These are phyloP conservation scores for Apodemia zela DNA, from an alignment of 2,888 invertebrate genomes.

Conservation along the genomic window DNA sequence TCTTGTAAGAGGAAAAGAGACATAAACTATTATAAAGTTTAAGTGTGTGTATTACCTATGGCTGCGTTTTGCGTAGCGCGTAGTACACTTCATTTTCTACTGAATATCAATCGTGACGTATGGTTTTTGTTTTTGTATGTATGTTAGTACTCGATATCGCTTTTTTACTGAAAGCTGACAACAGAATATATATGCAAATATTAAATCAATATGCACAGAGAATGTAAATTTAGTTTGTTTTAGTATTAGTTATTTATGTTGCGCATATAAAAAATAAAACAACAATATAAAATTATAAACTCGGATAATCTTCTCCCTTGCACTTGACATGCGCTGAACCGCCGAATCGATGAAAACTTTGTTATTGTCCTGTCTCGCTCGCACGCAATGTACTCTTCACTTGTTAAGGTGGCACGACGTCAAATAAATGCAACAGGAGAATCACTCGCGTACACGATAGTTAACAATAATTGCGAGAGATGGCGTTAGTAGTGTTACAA, in stretches of 20 bases:
- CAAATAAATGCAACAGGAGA: conserved; percentile 11
- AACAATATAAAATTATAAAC: conserved; percentile 1
- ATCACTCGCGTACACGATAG: conserved; percentile 39
- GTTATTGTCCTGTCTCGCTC: conserved; percentile 65
- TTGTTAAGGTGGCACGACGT: conserved; percentile 40
- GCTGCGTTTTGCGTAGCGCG: background rate
- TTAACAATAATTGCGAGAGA: conserved; percentile 49
- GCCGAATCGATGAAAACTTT: conserved; percentile 72
- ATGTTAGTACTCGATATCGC: background rate
- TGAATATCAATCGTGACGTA: conserved; percentile 5
- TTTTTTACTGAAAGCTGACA: background rate
- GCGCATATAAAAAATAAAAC: background rate
- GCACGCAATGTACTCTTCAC: conserved; percentile 38
- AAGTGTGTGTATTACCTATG: background rate
- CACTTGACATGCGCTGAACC: conserved; percentile 70
- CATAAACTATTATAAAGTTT: background rate
- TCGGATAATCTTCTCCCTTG: conserved; percentile 33
- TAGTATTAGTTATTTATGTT: background rate
- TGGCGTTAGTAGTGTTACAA: conserved; percentile 50
- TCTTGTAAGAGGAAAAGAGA: background rate
- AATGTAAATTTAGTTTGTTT: too few species aligned
- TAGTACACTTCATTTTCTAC: background rate
- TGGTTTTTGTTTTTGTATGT: background rate
- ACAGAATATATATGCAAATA: background rate
- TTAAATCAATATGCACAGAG: background rate